Base-by-base conservation (phyloP, 2,888 invertebrate genomes). In the Chirona hameri region DNA sequence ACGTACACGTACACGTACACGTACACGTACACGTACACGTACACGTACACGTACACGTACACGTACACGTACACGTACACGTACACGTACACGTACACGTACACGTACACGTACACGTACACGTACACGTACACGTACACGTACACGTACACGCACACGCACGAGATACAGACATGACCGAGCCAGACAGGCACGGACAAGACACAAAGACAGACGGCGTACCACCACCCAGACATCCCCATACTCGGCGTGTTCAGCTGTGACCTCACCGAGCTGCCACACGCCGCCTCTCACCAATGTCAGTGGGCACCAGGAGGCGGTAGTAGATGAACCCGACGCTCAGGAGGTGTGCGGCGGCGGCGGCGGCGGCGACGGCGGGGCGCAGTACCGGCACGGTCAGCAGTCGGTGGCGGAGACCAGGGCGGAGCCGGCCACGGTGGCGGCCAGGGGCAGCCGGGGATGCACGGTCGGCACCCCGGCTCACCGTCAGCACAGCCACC, bases 1-100 rank as follows among this genome's bases (percentile, higher is more conserved):
- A 7, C 14, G 60, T 10, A 27, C 65, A 39, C 60, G 52, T n/a
- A 31, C n/a, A 27, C 18, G 18, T 48, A 81, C n/a, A 55, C n/a
- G 12, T 82, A 15, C 46, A 80, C 76, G 29, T 82, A 81, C 76
- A 81, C 76, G 39, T 81, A 82, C 39, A 82, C 52, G 76, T 81
- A 81, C 76, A 18, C 76, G 1, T 81, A 81, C 76, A 81, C 76
- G 39, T 79, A 82, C 46, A 82, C 29, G 76, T 76, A 82, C 46
- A 81, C 46, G 76, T 76, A 82, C 29, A 82, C 29, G 76, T 79
- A 82, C 18, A 82, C 29, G 76, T 81, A 81, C 72, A 81, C 72
- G 72, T 81, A 81, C 24, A 65, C 72, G 72, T 76, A 81, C 72
- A 81, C 72, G 72, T 81, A 81, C 72, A 65, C 57, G 24, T 81